Conservation (phyloP, 2,113 vertebrate species). For the Serinus canaria region DNA sequence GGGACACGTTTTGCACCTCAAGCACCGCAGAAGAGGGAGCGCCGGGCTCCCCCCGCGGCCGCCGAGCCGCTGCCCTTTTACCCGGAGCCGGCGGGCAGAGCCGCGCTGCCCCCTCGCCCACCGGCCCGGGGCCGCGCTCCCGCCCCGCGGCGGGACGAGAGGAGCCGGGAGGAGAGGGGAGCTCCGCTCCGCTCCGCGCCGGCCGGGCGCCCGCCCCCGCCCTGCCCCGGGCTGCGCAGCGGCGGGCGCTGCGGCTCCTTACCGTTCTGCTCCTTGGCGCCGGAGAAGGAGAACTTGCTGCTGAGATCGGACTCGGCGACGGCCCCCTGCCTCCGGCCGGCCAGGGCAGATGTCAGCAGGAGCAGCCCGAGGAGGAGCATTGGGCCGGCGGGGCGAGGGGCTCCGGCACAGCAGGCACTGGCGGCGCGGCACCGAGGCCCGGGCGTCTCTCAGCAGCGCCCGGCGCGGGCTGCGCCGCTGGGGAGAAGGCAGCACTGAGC, state of each 20-base stretch:
- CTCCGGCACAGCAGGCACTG: constrained; percentile 65
- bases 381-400: constrained; percentile 83
- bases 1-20: neutral
- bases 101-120: constrained; percentile 29
- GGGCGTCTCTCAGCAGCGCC: constrained; percentile 83
- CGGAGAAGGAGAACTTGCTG: constrained; percentile 85
- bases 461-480: constrained; percentile 73
- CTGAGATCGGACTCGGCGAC: constrained; percentile 87
- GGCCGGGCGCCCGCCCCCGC: neutral
- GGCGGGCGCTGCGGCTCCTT: neutral
- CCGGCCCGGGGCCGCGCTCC: neutral
- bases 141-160: neutral
- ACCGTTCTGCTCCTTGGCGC: constrained; percentile 94
- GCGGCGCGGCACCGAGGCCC: constrained; percentile 69
- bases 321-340: constrained; percentile 81
- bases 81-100: neutral
- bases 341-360: constrained; percentile 88
- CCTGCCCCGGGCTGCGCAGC: neutral
- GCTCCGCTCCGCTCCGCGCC: neutral
- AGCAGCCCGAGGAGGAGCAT: constrained; percentile 92
- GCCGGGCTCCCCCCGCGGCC: neutral
- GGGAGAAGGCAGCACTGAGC: constrained; percentile 80
- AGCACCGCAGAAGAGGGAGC: neutral
- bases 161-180: neutral
- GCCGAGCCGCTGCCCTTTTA: neutral